Evolutionary conservation across 2,113 vertebrate species (phyloP).

Genomic region (Brachionichthys hirsutus): DNA sequence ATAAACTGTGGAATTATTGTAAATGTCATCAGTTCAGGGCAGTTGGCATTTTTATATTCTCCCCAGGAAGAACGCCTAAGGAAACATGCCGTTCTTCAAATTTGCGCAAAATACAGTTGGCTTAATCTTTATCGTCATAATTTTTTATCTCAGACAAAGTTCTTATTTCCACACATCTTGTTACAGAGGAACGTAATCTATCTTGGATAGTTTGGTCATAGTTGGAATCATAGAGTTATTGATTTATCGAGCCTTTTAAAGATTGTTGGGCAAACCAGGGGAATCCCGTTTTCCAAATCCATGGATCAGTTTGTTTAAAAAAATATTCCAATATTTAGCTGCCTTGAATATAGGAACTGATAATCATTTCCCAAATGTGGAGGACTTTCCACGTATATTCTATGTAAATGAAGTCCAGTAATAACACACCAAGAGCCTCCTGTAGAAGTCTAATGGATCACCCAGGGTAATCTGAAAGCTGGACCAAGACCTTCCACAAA

Average conservation of each 20-base stretch:
- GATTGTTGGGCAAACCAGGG: neutral
- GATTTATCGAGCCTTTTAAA: conserved; percentile 31
- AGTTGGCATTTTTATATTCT: conserved; percentile 1
- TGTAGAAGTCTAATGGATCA: conserved; percentile 42
- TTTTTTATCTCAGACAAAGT: too few relatives aligned
- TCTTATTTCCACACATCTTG: conserved; percentile 10
- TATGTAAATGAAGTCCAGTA: conserved; percentile 9
- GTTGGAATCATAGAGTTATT: conserved; percentile 9
- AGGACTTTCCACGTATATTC: neutral
- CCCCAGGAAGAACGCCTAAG: neutral
- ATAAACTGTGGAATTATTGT: neutral
- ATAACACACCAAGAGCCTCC: neutral
- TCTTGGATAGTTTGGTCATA: conserved; percentile 1
- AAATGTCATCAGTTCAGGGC: conserved; percentile 11
- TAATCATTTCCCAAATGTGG: neutral
- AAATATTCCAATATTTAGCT: neutral
- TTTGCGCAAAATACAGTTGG: too few relatives aligned
- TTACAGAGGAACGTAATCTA: conserved; percentile 20
- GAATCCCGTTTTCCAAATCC: too few relatives aligned
- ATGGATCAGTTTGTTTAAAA: conserved; percentile 4
- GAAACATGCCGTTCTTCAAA: too few relatives aligned
- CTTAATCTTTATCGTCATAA: too few relatives aligned
- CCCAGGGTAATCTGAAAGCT: conserved; percentile 37
- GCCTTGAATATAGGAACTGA: conserved; percentile 1
- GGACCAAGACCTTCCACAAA: conserved; percentile 34